Evolutionary conservation across 2,113 vertebrate genomes (phyloP), one percentile per base, ranked within the genome.

Genomic region (Tonatia bakeri): DNA sequence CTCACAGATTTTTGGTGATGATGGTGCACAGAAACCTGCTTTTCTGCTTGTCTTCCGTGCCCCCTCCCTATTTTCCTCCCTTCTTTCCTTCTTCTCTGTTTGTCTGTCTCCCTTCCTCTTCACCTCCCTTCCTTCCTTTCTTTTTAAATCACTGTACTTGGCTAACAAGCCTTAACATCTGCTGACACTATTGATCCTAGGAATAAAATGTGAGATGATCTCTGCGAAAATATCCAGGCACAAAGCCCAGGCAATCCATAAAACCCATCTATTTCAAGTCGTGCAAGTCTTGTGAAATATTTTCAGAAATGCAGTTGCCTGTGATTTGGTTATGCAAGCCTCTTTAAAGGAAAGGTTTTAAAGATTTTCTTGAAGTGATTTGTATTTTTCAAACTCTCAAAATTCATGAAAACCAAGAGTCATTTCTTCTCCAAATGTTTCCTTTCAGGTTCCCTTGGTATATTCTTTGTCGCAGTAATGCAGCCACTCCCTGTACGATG

Each of bases 161-260:
- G 85, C 91, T 96, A 47, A 82, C n/a, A 93, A 69, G 50, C 8
- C 72, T 52, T 86, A 92, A 97, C 96, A 96, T 97, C 92, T 95
- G 90, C 85, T 95, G 94, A 91, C 93, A 96, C 92, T 97, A 94
- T 95, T 97, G 96, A 95, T 96, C 94, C 77, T 87, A 65, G 82
- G 85, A 96, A 97, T 96, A 86, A 96, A 95, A 96, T 2, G 11
- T 93, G 87, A 96, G 85, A 93, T 97, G 95, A 96, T 95, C 92
- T 91, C 96, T 95, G 95, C 84, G 77, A 94, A 88, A 79, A 87
- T 92, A 95, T 96, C 73, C 43, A 97, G 94, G 91, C 91, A 69
- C 7, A 82, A 67, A 93, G 82, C 93, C 73, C 85, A 91, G 88
- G 56, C 81, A 86, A 47, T 83, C 81, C 88, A 93, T 95, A 96